Conservation (phyloP, 2,888 invertebrate genomes). For the Zonitis immaculata region DNA sequence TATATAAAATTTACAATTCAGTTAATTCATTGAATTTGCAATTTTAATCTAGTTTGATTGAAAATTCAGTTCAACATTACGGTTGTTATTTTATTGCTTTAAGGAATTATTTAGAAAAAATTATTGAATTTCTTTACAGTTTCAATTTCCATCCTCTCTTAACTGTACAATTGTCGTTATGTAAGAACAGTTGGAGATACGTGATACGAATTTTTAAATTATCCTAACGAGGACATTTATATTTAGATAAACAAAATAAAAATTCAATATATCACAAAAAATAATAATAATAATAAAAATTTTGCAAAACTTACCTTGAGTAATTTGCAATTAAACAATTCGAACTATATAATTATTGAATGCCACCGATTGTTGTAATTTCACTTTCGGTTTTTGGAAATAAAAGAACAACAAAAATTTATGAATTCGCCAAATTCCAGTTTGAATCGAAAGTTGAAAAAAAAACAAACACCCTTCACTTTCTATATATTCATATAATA, state of each 20-base stretch:
- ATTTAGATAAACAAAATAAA: not conserved
- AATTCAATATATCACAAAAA: not conserved
- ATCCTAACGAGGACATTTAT: not conserved
- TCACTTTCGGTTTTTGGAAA: not conserved
- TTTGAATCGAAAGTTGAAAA: not conserved
- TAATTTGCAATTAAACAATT: not conserved
- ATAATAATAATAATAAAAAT: not conserved
- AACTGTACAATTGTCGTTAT: not conserved
- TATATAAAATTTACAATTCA: no score
- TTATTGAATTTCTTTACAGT: no score
- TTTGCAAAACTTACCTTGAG: not conserved
- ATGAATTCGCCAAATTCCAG: not conserved
- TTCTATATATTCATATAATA: not conserved
- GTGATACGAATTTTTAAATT: not conserved
- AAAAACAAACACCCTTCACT: constrained; percentile 1
- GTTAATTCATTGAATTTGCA: no score
- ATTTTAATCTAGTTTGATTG: no score
- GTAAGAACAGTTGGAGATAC: not conserved
- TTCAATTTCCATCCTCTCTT: not conserved
- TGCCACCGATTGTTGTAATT: not conserved
- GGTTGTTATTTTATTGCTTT: no score
- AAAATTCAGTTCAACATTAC: no score
- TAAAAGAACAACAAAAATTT: not conserved
- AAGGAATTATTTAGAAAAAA: no score
- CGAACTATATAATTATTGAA: not conserved